A percentile compares a stretch with the other conserved stretches of the same genome.
Evolutionary conservation across 1,140 invertebrate genomes (phyloP).

Genomic region (Lycorma delicatula): DNA sequence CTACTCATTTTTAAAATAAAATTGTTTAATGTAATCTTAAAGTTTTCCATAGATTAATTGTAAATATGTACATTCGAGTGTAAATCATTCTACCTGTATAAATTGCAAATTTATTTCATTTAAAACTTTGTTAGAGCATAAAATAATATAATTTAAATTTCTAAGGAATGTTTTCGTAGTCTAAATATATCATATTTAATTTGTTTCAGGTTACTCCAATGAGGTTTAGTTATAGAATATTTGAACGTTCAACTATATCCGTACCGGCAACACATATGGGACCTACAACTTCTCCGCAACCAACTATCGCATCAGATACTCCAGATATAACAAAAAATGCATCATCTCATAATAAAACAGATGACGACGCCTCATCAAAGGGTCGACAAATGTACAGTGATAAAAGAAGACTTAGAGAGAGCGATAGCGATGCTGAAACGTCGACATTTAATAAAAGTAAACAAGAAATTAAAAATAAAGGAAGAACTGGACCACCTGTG

Average conservation of each 20-base stretch:
- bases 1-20: too few species aligned
- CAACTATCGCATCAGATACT: neutral
- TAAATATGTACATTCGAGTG: too few species aligned
- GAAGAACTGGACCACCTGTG: neutral
- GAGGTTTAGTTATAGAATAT: conserved; percentile 40
- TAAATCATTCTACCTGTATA: too few species aligned
- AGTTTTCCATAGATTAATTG: too few species aligned
- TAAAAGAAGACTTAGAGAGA: neutral
- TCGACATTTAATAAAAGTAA: too few species aligned
- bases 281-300: neutral
- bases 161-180: neutral
- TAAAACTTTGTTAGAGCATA: too few species aligned
- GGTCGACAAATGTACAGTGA: neutral
- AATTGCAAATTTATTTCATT: too few species aligned
- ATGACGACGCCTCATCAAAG: neutral
- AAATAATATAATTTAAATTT: too few species aligned
- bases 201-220: conserved; percentile 39
- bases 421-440: neutral
- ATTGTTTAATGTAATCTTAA: too few species aligned
- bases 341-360: neutral
- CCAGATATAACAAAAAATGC: neutral
- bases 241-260: conserved; percentile 29
- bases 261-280: neutral
- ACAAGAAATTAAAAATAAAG: neutral
- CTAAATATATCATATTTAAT: conserved; percentile 18